Base-by-base conservation (phyloP, 1,140 invertebrate species). In the Cotesia typhae region DNA sequence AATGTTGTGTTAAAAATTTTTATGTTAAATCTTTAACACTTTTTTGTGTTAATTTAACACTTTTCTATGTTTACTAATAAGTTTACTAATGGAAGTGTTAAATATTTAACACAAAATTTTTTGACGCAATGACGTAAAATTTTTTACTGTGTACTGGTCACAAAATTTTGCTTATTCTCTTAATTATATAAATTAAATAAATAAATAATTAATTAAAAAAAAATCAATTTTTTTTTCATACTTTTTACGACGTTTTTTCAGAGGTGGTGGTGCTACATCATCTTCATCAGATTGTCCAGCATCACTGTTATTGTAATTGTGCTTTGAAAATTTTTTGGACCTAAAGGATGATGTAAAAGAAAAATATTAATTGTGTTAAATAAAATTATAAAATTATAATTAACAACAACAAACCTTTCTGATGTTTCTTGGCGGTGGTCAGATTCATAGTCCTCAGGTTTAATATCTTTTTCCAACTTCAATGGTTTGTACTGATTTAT, bases 361-460 rank as follows among this genome's bases (percentile, higher is more conserved):
- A 71, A 36, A 53, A 73, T n/a, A 9, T 74, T 51, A 70, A 70
- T 37, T 67, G 60, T 55, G 12, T 55, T 36, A 36, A 37, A 65
- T 63, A 73, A 14, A 68, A 28, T 67, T 55, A 67, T 38, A 3
- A 9, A 51, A 9, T 37, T 55, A 20, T 12, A 55, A 37, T 65
- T 36, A 14, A 36, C 3, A 14, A 36, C 3, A 53, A 74, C 64
- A 75, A 75, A 86, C 83, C 79, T 82, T 41, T 85, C 83, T 9
- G 74, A 79, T 69, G 68, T 80, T 53, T 84, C 81, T 0, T 78
- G 76, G 69, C 77, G 80, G 4, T 87, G 83, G 65, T 81, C 83
- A 20, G 77, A 84, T 69, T 85, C 83, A 0, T 79, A 82, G 51
- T 86, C 83, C 67, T 87, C 84, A n/a, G 81, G 80, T 61, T 85